phyloP scores from a whole-genome alignment of 2,888 invertebrate species.

The Zygaena filipendulae region DNA sequence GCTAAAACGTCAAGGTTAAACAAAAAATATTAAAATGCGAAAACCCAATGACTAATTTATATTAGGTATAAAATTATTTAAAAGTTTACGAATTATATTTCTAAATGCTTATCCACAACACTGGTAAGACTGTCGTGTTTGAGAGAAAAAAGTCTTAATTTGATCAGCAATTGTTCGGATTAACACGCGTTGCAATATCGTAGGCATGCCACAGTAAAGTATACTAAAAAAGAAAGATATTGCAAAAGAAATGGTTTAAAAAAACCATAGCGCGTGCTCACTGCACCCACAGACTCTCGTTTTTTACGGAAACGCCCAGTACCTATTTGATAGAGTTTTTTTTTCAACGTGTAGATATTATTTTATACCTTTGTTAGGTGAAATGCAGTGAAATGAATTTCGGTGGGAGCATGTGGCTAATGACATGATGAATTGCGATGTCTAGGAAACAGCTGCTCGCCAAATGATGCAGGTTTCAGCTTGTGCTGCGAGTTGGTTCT shows the following conservation, averaged over 20 bases:
- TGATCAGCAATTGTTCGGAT: slow-evolving; percentile 54
- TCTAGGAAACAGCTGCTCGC: slow-evolving; percentile 30
- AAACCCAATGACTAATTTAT: no score
- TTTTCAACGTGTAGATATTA: no score
- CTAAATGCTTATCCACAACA: no score
- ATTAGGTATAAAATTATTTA: no score
- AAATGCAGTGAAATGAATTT: slow-evolving; percentile 47
- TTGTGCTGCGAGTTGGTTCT: slow-evolving; percentile 5
- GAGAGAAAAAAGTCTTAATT: no score
- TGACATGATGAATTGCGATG: slow-evolving; percentile 29
- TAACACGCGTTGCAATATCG: slow-evolving; percentile 10
- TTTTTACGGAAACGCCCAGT: slow-evolving; percentile 46
- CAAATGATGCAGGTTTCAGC: slow-evolving; percentile 20
- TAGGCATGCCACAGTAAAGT: no score
- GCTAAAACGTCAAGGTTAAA: no score
- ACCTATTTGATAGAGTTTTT: slow-evolving; percentile 33
- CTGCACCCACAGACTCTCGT: slow-evolving; percentile 51
- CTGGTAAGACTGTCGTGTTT: no score
- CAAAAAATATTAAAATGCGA: no score
- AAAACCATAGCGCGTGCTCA: slow-evolving; percentile 49
- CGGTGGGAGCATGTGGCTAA: slow-evolving; percentile 41
- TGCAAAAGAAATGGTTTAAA: slow-evolving; percentile 30
- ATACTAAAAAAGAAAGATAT: no score
- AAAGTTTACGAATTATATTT: no score
- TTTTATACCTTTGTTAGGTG: slow-evolving; percentile 38